Evolutionary conservation across 35 echinoderm and acorn worm genomes (phyloP), one percentile per base, ranked within the genome.

Genomic region (Heliocidaris erythrogramma): DNA sequence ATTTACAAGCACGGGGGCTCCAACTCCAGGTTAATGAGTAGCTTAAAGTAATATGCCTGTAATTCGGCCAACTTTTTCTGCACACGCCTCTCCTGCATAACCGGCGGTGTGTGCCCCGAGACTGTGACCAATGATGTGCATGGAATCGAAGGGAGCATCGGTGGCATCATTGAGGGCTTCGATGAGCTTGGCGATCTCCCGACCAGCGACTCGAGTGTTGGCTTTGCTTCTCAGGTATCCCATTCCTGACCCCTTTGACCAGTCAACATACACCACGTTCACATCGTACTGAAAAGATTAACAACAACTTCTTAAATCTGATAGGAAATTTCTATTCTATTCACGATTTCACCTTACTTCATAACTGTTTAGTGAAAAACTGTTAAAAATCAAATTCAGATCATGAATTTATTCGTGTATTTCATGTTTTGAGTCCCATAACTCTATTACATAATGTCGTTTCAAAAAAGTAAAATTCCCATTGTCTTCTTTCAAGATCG

Each of bases 91-190:
- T 13, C 98, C 98, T 24, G 95, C 98, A 85, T 99, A 99, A 11
- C 98, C 97, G 86, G 94, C 94, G 10, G 96, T 95, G 47, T 99
- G 98, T n/a, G 98, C 96, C 12, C 98, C 98, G 14, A 99, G 96
- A 92, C 98, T 99, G 85, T 99, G 98, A n/a, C 98, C 98, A n/a
- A 97, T 96, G 30, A 99, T 94, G 85, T 99, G 98, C 49, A 96
- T 95, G 21, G 48, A 96, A 27, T 49, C 59, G 7, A 8, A 78
- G 65, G 65, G 0, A n/a, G 65, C 65, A 7, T 21, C 65, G 7
- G 52, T 56, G 2, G 27, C 65, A 78, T 17, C 65, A 24, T n/a
- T 21, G 65, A 78, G 5, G 27, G 65, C 65, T 21, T 78, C 65
- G 17, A 78, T 78, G 65, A 78, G 65, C 7, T 78, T 78, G 6